A percentile compares a stretch with the other conserved stretches of the same genome.
These are phyloP conservation scores for Trichomalopsis sarcophagae DNA, from an alignment of 1,140 invertebrate genomes.

Conservation along the genomic window DNA sequence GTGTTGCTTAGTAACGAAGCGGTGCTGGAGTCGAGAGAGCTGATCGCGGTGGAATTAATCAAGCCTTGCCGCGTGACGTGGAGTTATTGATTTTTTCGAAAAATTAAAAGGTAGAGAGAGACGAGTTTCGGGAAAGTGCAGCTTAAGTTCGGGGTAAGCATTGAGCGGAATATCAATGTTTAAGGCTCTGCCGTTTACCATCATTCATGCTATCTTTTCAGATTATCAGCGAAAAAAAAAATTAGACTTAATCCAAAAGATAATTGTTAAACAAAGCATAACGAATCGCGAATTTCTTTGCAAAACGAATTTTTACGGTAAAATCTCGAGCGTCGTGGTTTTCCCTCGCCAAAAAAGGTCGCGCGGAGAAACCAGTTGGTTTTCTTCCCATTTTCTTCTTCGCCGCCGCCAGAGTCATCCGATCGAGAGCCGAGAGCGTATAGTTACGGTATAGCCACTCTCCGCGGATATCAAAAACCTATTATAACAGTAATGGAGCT, in stretches of 20 bases:
- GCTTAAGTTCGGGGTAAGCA: no score
- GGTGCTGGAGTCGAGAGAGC: neutral
- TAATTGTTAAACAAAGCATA: no score
- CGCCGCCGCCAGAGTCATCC: neutral
- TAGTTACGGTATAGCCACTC: constrained; percentile 9
- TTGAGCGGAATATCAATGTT: no score
- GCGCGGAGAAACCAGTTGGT: constrained; percentile 15
- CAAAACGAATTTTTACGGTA: neutral
- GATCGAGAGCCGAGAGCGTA: neutral
- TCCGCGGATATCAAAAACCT: constrained; percentile 10
- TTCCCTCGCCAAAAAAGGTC: constrained; percentile 15
- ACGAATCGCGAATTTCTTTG: no score
- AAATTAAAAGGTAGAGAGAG: neutral
- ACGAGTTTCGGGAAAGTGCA: neutral
- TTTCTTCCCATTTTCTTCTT: constrained; percentile 2
- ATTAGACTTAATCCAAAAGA: no score
- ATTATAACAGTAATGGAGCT: constrained; percentile 38
- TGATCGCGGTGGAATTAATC: constrained; percentile 26
- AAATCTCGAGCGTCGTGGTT: neutral
- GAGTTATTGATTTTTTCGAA: neutral
- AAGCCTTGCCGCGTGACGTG: neutral
- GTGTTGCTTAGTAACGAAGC: neutral
- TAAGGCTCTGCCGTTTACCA: no score
- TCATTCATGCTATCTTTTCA: no score
- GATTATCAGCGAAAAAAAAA: no score